phyloP scores from a whole-genome alignment of 1,140 invertebrate genomes.

The Drosophila fuyamai region DNA sequence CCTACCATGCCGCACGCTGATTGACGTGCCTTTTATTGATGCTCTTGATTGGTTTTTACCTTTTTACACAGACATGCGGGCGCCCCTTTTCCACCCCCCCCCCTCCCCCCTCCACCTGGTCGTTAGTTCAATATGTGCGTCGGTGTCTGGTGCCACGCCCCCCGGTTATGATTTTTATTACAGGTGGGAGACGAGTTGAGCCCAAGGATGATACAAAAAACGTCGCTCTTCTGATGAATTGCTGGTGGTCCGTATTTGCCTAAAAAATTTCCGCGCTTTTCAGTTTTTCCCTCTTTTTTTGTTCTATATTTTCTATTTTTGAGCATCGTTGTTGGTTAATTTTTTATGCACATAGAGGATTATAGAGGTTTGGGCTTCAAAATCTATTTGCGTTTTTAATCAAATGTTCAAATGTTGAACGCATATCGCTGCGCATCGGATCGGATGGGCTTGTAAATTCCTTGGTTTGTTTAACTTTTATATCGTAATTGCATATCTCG shows the following conservation, averaged over 20 bases:
- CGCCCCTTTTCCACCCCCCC: background rate
- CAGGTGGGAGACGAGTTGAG: constrained; percentile 54
- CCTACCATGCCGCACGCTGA: constrained; percentile 68
- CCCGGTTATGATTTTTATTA: constrained; percentile 82
- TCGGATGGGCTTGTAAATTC: constrained; percentile 38
- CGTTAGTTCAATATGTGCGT: constrained; percentile 83
- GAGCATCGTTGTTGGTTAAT: constrained; percentile 53
- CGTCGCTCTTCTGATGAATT: constrained; percentile 61
- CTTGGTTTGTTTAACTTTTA: constrained; percentile 76
- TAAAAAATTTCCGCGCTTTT: constrained; percentile 54
- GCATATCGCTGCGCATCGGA: constrained; percentile 39
- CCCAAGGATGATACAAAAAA: constrained; percentile 17
- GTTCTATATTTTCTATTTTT: constrained; percentile 2
- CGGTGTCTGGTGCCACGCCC: constrained; percentile 45
- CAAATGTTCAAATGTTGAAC: constrained; percentile 63
- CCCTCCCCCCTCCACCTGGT: constrained; percentile 5
- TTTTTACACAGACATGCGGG: constrained; percentile 65
- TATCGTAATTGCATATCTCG: constrained; percentile 80
- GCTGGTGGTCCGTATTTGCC: constrained; percentile 56
- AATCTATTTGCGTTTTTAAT: constrained; percentile 81
- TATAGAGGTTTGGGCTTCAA: background rate
- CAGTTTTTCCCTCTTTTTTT: background rate
- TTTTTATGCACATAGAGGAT: constrained; percentile 66
- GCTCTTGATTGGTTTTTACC: constrained; percentile 84
- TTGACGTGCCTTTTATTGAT: constrained; percentile 84